Base-by-base conservation (phyloP, 1,140 invertebrate genomes). In the Philotrypesis tridentata region DNA sequence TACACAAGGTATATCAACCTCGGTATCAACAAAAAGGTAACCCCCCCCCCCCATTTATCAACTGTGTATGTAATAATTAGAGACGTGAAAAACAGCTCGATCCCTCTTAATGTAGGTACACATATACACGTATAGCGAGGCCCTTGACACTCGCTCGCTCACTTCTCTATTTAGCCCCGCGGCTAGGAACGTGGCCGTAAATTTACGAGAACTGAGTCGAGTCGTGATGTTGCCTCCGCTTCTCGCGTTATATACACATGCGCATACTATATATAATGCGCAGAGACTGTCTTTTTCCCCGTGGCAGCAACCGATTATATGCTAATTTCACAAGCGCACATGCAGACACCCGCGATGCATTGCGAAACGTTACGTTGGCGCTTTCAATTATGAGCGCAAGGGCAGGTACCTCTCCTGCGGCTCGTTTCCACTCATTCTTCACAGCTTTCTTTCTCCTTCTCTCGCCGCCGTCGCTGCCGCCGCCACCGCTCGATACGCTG, bases 361-460 rank as follows among this genome's bases (percentile, higher is more conserved):
- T 80, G 61, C 60, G 71, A 67, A 80, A 74, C 71, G 27, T 80
- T 74, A 74, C 79, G 71, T 80, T 67, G 61, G 37, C 27, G 61
- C 79, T 74, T 74, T 73, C 55, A 73, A 74, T 74, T 80, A 74
- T 29, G 27, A 74, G 31, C 67, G 17, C 70, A 63, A 61, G 60
- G 23, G 78, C 55, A 48, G 33, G n/a, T 79, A 43, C 29, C 65
- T 29, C 25, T n/a, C 23, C 2, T 2, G 11, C 14, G 31, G 27
- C 71, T 2, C 9, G 21, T 21, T 31, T 14, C 2, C 25, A 23
- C 6, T 73, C 11, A 31, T n/a, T n/a, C 31, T 9, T 37, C 25
- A 1, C 7, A 31, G 6, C 12, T 33, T 71, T 68, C 33, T 68
- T 7, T 33, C 12, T 25, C 11, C 27, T 67, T 63, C 60, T 63